phyloP scores from a whole-genome alignment of 2,797 vertebrate genomes.

The Protosalanx chinensis region DNA sequence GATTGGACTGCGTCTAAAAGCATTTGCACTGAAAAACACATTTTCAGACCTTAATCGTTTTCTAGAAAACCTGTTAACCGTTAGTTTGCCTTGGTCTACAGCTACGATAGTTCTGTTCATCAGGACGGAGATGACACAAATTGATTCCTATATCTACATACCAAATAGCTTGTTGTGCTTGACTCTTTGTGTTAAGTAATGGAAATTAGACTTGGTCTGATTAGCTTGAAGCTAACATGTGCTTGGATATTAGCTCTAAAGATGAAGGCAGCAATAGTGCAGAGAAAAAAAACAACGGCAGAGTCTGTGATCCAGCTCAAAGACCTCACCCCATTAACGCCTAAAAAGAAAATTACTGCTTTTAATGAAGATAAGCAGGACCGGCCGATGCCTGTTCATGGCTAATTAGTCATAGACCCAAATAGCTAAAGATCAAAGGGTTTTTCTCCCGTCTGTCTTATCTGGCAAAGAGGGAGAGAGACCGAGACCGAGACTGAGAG shows the following conservation, averaged over 20 bases:
- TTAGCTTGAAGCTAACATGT: constrained; percentile 6
- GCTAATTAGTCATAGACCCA: constrained; percentile 47
- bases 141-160: not conserved
- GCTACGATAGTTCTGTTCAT: not conserved
- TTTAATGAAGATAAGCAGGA: constrained; percentile 47
- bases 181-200: not conserved
- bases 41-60: too few relatives aligned
- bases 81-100: not conserved
- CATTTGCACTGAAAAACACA: too few relatives aligned
- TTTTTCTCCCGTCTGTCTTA: constrained; percentile 9
- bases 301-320: constrained; percentile 35
- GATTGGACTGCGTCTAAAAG: too few relatives aligned
- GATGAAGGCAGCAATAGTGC: not conserved
- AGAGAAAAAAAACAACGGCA: constrained; percentile 8
- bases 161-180: not conserved
- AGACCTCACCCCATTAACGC: constrained; percentile 45
- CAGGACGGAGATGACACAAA: not conserved
- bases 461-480: constrained; percentile 1
- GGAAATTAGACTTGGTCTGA: not conserved
- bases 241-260: constrained; percentile 5
- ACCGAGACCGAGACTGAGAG: not conserved
- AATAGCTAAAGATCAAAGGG: constrained; percentile 47
- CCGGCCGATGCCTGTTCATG: constrained; percentile 33
- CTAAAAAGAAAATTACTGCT: constrained; percentile 47
- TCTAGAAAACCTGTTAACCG: too few relatives aligned